A percentile compares a stretch with the other conserved stretches of the same genome.
phyloP scores from a whole-genome alignment of 1,140 invertebrate genomes.

The Zaprionus gabonicus region DNA sequence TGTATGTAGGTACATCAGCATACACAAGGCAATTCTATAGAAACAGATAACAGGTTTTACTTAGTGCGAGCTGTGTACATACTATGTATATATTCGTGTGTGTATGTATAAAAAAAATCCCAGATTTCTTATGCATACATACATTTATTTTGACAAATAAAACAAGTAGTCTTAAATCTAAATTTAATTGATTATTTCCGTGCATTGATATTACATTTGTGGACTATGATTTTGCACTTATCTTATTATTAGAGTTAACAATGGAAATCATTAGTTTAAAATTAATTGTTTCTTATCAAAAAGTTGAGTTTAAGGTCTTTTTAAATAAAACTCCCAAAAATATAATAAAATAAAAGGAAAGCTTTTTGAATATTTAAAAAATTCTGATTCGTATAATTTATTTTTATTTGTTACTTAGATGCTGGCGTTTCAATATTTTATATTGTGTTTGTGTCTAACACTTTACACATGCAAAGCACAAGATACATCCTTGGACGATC shows the following conservation, averaged over 20 bases:
- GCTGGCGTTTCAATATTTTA: conserved; percentile 34
- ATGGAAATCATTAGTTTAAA: background rate
- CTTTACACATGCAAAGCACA: conserved; percentile 38
- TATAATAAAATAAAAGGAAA: background rate
- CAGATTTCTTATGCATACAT: background rate
- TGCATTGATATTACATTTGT: background rate
- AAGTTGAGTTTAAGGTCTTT: background rate
- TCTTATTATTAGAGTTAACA: background rate
- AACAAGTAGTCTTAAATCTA: background rate
- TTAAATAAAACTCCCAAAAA: too few species aligned
- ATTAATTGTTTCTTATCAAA: background rate
- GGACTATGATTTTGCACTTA: background rate
- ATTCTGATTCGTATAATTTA: background rate
- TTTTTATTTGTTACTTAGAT: conserved; percentile 18
- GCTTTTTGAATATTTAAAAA: background rate
- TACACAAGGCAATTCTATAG: background rate
- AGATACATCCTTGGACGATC: conserved; percentile 58
- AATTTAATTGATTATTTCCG: background rate
- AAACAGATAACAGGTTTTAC: conserved; percentile 1
- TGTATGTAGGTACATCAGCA: background rate
- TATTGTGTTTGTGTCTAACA: conserved; percentile 38
- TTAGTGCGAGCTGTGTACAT: background rate
- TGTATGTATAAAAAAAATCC: conserved; percentile 1
- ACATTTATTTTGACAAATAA: background rate
- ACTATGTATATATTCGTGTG: conserved; percentile 1